Base-by-base conservation (phyloP, 2,113 vertebrate genomes). In the Upupa epops region DNA sequence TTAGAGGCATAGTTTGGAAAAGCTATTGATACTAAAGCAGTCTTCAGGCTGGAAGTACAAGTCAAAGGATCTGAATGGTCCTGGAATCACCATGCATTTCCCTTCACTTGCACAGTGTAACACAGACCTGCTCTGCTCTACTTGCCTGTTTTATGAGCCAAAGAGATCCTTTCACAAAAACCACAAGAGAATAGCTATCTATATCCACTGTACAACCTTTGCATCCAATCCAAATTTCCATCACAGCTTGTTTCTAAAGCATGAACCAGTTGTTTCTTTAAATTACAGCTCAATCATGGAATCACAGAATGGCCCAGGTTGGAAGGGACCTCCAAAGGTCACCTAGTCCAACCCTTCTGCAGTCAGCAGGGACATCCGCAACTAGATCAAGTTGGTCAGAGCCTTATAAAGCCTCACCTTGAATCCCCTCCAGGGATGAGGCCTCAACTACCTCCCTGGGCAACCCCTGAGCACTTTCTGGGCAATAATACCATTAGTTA, bases 381-480 rank as follows among this genome's bases (percentile, higher is more conserved):
- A 42, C 40, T 42, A 42, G 40, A 42, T 15, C 40, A 42, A 42
- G 15, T 42, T 42, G 40, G 11, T 42, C 40, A 42, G 40, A 42
- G 40, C 40, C 40, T 42, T 42, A 15, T 42, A 11, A 42, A 42
- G 40, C 40, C 40, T 42, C 40, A 42, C 40, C 40, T 42, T 42
- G 40, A 42, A 42, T 42, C 11, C 15, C 40, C n/a, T 42, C 15
- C 40, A 42, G 40, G 40, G 40, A 42, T 15, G 40, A 15, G 40
- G 40, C 40, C 11, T 42, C 40, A 42, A 42, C 40, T 42, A 42
- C 40, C 40, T 42, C 14, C 9, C 9, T 21, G 32, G 40, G 40
- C 40, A 42, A 52, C 8, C 26, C 15, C 17, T 40, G 26, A 31
- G 9, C 0, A 0, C 8, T 4, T 34, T 63, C 37, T 45, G 48